These are phyloP conservation scores for Nannobrachium achirus DNA, from an alignment of 2,113 vertebrate genomes.

Conservation along the genomic window DNA sequence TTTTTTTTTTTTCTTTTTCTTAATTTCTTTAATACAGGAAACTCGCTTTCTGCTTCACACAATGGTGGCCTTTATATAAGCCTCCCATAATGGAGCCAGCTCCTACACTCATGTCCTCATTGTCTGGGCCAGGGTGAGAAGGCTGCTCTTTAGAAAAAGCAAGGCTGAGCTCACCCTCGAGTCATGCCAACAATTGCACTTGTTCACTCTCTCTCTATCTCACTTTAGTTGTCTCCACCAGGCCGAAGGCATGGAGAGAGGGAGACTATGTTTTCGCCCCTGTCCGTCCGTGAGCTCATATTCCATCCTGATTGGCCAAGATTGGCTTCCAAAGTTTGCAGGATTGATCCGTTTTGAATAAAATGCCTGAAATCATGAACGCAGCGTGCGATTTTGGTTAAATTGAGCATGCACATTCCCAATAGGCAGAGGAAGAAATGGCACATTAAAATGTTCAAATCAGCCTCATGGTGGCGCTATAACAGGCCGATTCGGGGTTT, in stretches of 20 bases:
- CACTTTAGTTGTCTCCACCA: neutral
- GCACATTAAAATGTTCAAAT: too few relatives aligned
- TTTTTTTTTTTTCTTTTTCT: neutral
- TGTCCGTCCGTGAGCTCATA: too few relatives aligned
- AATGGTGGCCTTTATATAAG: slow-evolving; percentile 63
- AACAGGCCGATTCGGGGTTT: too few relatives aligned
- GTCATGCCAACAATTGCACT: slow-evolving; percentile 63
- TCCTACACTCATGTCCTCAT: slow-evolving; percentile 74
- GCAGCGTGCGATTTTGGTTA: too few relatives aligned
- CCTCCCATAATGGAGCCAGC: slow-evolving; percentile 59
- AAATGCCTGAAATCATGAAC: too few relatives aligned
- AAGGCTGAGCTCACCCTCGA: slow-evolving; percentile 67
- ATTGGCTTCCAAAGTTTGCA: too few relatives aligned
- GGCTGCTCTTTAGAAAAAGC: slow-evolving; percentile 72
- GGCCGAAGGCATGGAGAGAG: neutral
- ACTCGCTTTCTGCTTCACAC: slow-evolving; percentile 42
- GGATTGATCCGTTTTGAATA: too few relatives aligned
- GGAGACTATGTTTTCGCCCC: too few relatives aligned
- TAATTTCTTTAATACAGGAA: slow-evolving; percentile 16
- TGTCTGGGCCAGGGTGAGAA: slow-evolving; percentile 73
- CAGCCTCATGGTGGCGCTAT: too few relatives aligned
- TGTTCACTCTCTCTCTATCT: slow-evolving; percentile 1
- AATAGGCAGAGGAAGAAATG: too few relatives aligned
- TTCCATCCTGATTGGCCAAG: too few relatives aligned
- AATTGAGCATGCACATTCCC: too few relatives aligned